A percentile compares a stretch with the other conserved stretches of the same genome.
Evolutionary conservation across 1,140 invertebrate species (phyloP).

Genomic region (Chionoecetes opilio): DNA sequence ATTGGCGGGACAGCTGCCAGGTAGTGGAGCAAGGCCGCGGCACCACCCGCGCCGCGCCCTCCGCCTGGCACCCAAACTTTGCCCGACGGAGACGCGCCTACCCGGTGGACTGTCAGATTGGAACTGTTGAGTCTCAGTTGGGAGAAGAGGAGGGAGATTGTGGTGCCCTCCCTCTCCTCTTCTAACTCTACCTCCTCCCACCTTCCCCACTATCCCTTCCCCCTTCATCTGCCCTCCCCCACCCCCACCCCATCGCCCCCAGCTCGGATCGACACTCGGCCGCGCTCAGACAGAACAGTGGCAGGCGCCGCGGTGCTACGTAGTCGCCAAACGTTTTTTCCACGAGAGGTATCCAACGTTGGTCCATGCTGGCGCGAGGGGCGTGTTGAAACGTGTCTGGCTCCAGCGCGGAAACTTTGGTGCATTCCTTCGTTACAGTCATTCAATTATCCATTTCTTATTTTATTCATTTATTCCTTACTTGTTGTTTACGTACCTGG

Average conservation of each 20-base stretch:
- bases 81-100: constrained; percentile 2
- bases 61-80: constrained; percentile 15
- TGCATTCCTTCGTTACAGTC: no score
- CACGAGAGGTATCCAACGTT: not conserved
- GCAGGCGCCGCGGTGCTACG: not conserved
- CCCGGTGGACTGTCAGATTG: constrained; percentile 15
- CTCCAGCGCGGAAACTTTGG: no score
- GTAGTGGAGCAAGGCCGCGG: not conserved
- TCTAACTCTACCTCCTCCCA: not conserved
- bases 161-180: not conserved
- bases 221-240: not conserved
- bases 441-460: no score
- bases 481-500: no score
- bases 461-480: no score
- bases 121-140: constrained; percentile 2
- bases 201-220: not conserved
- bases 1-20: not conserved
- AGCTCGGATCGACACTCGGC: not conserved
- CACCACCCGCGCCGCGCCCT: not conserved
- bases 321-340: constrained; percentile 28
- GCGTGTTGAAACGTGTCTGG: not conserved
- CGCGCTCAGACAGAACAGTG: not conserved
- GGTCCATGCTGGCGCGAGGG: not conserved
- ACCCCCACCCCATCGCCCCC: not conserved
- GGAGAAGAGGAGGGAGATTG: not conserved